Evolutionary conservation across 1,140 invertebrate species (phyloP).

Genomic region (Sitobion miscanthi): DNA sequence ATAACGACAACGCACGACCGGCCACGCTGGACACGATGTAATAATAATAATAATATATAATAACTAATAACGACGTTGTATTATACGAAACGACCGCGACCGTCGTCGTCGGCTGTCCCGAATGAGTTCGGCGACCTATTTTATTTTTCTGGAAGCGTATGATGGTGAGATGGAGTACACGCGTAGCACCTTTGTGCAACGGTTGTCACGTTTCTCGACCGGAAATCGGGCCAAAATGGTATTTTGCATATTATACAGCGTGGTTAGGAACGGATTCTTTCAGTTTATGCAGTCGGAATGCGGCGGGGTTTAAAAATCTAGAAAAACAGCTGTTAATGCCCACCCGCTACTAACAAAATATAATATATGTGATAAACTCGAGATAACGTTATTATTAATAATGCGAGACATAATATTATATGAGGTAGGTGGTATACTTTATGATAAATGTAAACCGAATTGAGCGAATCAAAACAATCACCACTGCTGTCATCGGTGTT

Average conservation of each 20-base stretch:
- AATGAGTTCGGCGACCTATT: background rate
- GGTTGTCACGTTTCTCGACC: background rate
- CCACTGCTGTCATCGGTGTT: background rate
- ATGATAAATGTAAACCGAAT: background rate
- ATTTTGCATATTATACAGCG: background rate
- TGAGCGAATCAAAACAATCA: background rate
- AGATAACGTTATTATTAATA: background rate
- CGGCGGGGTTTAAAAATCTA: background rate
- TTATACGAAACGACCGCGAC: background rate
- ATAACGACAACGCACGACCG: background rate
- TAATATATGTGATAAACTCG: background rate
- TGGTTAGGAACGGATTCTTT: background rate
- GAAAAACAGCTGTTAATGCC: background rate
- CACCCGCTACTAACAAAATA: background rate
- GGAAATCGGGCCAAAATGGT: background rate
- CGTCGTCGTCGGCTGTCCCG: background rate
- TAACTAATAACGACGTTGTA: background rate
- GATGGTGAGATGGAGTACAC: background rate
- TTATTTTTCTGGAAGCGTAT: background rate
- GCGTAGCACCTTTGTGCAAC: background rate
- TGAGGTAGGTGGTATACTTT: background rate
- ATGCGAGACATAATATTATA: no score
- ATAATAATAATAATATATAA: constrained; percentile 15
- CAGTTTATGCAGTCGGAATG: background rate
- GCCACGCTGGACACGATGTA: background rate